Percentiles rank a stretch among this genome's conserved stretches.
These are phyloP conservation scores for Papilio elwesi DNA, from an alignment of 2,888 invertebrate species.

Conservation along the genomic window DNA sequence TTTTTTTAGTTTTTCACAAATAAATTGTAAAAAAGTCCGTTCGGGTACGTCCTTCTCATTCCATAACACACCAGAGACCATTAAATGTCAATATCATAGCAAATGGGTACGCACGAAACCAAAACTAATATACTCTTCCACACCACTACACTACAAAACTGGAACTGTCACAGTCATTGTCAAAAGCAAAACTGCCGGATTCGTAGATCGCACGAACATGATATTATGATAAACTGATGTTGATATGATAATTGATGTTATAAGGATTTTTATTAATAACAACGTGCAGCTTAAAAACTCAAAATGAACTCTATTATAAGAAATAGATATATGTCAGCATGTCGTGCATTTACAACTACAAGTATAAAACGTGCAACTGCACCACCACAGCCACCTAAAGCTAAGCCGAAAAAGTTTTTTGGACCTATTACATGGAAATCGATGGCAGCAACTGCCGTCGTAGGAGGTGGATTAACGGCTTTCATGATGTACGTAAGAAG, in stretches of 20 bases:
- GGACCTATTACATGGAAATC: conserved; percentile 94
- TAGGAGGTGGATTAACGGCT: conserved; percentile 87
- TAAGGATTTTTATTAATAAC: conserved; percentile 6
- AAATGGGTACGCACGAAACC: no score
- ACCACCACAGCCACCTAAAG: conserved; percentile 73
- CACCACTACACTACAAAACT: no score
- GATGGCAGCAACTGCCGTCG: conserved; percentile 85
- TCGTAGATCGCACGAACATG: conserved; percentile 11
- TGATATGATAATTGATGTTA: conserved; percentile 39
- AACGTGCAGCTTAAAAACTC: neutral
- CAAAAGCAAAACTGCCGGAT: conserved; percentile 2
- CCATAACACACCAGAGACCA: no score
- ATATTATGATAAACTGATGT: conserved; percentile 36
- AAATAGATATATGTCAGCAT: conserved; percentile 53
- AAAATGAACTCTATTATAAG: conserved; percentile 70
- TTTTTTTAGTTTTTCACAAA: no score
- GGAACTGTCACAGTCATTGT: neutral
- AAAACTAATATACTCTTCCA: no score
- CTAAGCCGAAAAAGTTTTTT: conserved; percentile 59
- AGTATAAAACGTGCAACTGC: conserved; percentile 62
- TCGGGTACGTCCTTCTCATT: no score
- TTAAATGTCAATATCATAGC: no score
- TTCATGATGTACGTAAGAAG: conserved; percentile 91
- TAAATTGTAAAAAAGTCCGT: no score
- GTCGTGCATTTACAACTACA: conserved; percentile 66